phyloP scores from a whole-genome alignment of 2,113 vertebrate species.

The Sinocyclocheilus maitianheensis region DNA sequence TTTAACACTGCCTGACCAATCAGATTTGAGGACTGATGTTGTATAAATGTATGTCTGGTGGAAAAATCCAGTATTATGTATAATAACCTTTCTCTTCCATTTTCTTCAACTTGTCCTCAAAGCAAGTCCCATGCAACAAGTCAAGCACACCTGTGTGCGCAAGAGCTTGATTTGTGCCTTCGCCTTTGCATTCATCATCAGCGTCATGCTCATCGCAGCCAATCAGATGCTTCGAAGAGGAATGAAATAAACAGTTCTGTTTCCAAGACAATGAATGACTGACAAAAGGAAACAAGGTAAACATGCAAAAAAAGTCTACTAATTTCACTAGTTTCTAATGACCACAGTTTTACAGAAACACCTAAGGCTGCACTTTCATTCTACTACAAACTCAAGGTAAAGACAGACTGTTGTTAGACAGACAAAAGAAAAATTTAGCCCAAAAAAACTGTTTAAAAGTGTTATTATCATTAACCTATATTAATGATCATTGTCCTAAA shows the following conservation, averaged over 20 bases:
- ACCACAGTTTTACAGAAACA: slow-evolving; percentile 7
- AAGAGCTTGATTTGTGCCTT: slow-evolving; percentile 98
- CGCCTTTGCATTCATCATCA: slow-evolving; percentile 97
- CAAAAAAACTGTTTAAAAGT: slow-evolving; percentile 5
- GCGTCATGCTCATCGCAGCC: slow-evolving; percentile 96
- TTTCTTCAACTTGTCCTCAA: slow-evolving; percentile 46
- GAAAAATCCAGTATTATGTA: neutral
- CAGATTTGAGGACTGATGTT: neutral
- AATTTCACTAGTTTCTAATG: slow-evolving; percentile 11
- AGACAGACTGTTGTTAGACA: slow-evolving; percentile 13
- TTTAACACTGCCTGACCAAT: neutral
- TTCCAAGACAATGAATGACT: slow-evolving; percentile 3
- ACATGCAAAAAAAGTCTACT: slow-evolving; percentile 29
- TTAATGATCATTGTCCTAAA: neutral
- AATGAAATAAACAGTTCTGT: slow-evolving; percentile 80
- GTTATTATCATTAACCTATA: neutral
- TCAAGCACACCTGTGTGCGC: slow-evolving; percentile 95
- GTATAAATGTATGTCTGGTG: neutral
- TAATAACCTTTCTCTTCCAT: neutral
- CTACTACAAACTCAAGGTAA: slow-evolving; percentile 21
- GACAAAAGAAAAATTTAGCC: neutral
- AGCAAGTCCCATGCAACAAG: slow-evolving; percentile 95
- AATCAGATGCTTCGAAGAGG: slow-evolving; percentile 96
- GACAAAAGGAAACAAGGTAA: slow-evolving; percentile 19
- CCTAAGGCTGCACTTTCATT: slow-evolving; percentile 26